phyloP scores from a whole-genome alignment of 2,888 invertebrate species.

The Panopea generosa region DNA sequence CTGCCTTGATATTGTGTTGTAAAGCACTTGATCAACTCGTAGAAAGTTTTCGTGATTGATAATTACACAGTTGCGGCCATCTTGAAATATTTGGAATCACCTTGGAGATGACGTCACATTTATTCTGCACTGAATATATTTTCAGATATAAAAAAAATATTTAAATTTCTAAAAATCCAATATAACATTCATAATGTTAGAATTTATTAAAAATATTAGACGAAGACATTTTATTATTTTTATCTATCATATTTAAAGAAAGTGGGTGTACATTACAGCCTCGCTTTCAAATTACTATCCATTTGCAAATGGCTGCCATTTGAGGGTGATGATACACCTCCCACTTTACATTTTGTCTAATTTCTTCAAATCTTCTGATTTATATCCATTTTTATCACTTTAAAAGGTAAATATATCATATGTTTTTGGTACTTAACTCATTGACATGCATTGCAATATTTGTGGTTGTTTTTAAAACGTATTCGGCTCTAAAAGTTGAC shows the following conservation, averaged over 20 bases:
- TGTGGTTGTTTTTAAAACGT: no score
- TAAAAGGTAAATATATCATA: slow-evolving; percentile 8
- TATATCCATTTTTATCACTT: background rate
- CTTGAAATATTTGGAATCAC: slow-evolving; percentile 76
- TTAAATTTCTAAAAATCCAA: background rate
- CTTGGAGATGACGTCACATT: slow-evolving; percentile 76
- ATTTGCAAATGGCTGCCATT: slow-evolving; percentile 81
- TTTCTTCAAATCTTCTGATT: slow-evolving; percentile 17
- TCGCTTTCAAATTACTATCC: slow-evolving; percentile 64
- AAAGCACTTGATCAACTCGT: background rate
- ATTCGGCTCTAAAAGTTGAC: no score
- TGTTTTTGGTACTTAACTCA: no score
- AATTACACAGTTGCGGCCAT: slow-evolving; percentile 59
- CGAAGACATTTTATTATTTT: no score
- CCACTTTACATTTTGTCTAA: slow-evolving; percentile 39
- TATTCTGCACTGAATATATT: slow-evolving; percentile 51
- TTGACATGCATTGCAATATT: no score
- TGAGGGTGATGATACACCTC: slow-evolving; percentile 74
- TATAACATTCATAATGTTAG: background rate
- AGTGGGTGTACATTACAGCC: slow-evolving; percentile 77
- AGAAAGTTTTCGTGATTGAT: slow-evolving; percentile 8
- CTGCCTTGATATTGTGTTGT: no score
- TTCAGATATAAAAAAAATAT: background rate
- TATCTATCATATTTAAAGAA: slow-evolving; percentile 5
- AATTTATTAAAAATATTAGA: background rate